Percentiles rank a stretch among this genome's conserved stretches.
Conservation (phyloP, 2,888 invertebrate species). For the Eremobia ochroleuca region DNA sequence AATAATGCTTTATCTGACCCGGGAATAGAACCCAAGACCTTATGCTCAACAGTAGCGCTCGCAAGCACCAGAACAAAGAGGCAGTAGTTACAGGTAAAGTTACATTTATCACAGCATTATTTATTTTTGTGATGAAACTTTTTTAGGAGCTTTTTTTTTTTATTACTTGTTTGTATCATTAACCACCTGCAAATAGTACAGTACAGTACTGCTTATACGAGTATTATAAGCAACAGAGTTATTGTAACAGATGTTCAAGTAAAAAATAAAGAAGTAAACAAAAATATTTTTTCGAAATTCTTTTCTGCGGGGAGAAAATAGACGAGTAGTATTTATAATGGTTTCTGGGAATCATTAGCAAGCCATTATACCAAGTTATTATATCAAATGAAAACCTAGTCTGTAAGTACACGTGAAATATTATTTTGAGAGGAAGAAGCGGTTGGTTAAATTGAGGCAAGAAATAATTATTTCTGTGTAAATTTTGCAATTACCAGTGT, state of each 20-base stretch:
- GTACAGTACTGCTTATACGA: too few relatives aligned
- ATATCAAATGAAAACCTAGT: background rate
- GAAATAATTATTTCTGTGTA: background rate
- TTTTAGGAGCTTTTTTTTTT: background rate
- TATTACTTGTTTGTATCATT: background rate
- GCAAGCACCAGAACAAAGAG: background rate
- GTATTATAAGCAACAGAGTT: background rate
- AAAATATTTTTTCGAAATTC: background rate
- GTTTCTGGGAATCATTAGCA: background rate
- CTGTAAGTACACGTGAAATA: background rate
- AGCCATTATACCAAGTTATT: background rate
- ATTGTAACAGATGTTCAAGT: background rate
- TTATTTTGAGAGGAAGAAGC: background rate
- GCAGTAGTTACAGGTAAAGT: background rate
- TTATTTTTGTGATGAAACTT: background rate
- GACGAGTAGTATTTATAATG: background rate
- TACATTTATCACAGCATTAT: background rate
- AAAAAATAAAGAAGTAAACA: background rate
- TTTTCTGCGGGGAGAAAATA: background rate
- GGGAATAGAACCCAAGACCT: background rate
- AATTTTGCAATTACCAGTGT: background rate
- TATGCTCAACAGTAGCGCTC: background rate
- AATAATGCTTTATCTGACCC: background rate
- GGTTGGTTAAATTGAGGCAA: background rate
- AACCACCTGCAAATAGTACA: background rate